These are phyloP conservation scores for Meleagris gallopavo DNA, from an alignment of 2,113 vertebrate species.

Conservation along the genomic window DNA sequence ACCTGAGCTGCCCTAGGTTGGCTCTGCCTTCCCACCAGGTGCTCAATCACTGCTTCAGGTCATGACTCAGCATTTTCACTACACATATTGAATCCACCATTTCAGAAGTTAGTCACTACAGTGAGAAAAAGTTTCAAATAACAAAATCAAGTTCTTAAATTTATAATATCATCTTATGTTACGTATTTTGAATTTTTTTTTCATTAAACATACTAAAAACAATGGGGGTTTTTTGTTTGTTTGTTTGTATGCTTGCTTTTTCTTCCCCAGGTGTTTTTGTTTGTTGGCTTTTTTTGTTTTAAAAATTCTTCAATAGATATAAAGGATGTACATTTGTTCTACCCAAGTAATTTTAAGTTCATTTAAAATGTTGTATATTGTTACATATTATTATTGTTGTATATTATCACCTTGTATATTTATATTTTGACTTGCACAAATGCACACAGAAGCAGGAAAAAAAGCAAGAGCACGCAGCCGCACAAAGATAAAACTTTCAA, in stretches of 20 bases:
- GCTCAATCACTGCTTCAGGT: no score
- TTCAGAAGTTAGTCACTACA: neutral
- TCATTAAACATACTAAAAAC: neutral
- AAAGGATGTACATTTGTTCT: neutral
- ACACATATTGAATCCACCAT: neutral
- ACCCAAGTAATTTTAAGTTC: neutral
- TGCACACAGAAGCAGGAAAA: neutral
- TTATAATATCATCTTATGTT: neutral
- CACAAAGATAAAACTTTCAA: neutral
- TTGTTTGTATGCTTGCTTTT: no score
- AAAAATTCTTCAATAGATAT: neutral
- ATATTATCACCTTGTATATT: neutral
- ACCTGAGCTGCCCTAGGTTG: no score
- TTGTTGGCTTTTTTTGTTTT: no score
- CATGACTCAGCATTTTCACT: no score
- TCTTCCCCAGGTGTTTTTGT: no score
- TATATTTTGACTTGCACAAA: neutral
- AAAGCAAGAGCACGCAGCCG: neutral
- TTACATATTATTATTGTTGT: no score
- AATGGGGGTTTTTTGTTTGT: neutral
- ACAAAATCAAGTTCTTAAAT: neutral
- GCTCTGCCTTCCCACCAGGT: no score
- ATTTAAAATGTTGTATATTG: neutral
- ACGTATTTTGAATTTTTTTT: neutral
- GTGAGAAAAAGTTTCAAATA: neutral